Conservation (phyloP, 2,888 invertebrate genomes). For the Ptychoptera albimana region DNA sequence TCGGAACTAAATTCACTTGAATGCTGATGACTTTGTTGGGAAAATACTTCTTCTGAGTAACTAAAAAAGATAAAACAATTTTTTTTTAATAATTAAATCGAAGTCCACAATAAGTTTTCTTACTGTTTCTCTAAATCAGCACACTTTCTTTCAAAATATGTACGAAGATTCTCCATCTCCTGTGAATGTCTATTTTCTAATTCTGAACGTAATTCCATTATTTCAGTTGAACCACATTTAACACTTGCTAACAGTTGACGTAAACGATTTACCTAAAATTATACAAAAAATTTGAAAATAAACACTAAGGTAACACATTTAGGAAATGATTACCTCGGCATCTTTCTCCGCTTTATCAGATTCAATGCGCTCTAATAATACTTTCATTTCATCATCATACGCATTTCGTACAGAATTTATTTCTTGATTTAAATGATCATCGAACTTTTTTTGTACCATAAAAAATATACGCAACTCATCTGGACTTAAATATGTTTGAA, state of each 20-base stretch:
- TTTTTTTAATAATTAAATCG: not conserved
- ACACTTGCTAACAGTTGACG: constrained; percentile 38
- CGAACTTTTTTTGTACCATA: constrained; percentile 37
- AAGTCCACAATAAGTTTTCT: constrained; percentile 16
- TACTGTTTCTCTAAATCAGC: constrained; percentile 64
- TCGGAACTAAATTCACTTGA: constrained; percentile 29
- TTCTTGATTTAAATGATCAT: constrained; percentile 38
- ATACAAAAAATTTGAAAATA: not conserved
- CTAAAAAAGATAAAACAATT: constrained; percentile 20
- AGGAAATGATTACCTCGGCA: constrained; percentile 30
- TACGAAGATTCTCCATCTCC: constrained; percentile 63
- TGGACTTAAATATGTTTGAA: constrained; percentile 24
- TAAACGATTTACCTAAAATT: constrained; percentile 21
- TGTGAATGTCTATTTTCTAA: constrained; percentile 48
- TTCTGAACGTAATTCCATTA: constrained; percentile 40
- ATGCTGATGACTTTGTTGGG: constrained; percentile 45
- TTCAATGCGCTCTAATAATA: constrained; percentile 29
- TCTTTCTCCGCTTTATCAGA: constrained; percentile 40
- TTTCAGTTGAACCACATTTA: constrained; percentile 39
- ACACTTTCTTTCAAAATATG: constrained; percentile 67
- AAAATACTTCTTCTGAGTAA: constrained; percentile 51
- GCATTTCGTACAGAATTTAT: constrained; percentile 32
- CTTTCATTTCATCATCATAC: constrained; percentile 22
- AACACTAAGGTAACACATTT: not conserved
- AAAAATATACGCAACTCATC: constrained; percentile 27